Percentiles rank a stretch among this genome's conserved stretches.
phyloP scores from a whole-genome alignment of 2,888 invertebrate species.

The Isoperla grammatica region DNA sequence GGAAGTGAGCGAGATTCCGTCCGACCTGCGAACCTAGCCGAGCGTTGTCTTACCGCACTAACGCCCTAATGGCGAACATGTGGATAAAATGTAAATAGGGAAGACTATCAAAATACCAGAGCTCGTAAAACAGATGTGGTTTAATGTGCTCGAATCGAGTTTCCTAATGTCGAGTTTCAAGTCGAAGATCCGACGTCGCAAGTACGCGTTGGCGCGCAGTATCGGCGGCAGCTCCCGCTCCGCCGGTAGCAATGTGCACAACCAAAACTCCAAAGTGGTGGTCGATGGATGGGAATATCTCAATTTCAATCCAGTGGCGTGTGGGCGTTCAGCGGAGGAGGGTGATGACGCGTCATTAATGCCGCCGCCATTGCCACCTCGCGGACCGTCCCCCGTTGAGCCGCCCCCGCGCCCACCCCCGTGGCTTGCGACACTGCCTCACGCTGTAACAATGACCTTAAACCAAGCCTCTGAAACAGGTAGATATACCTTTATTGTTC shows the following conservation, averaged over 20 bases:
- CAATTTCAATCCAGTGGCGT: conserved; percentile 40
- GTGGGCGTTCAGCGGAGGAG: conserved; percentile 26
- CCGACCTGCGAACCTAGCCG: no score
- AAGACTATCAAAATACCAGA: no score
- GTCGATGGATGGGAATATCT: conserved; percentile 42
- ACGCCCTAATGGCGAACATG: no score
- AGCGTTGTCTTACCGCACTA: no score
- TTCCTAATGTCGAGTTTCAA: conserved; percentile 44
- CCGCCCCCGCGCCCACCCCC: conserved; percentile 27
- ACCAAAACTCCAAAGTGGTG: conserved; percentile 36
- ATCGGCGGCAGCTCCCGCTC: conserved; percentile 40
- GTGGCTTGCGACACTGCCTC: conserved; percentile 22
- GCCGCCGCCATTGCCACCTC: conserved; percentile 28
- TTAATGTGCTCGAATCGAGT: conserved; percentile 39
- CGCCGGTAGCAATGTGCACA: conserved; percentile 37
- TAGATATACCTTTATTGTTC: no score
- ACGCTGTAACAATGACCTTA: conserved; percentile 1
- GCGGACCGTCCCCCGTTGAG: conserved; percentile 11
- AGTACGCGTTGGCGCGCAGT: conserved; percentile 39
- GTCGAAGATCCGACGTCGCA: conserved; percentile 39
- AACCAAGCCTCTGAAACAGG: not conserved
- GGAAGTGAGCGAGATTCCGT: no score
- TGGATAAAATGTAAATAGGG: no score
- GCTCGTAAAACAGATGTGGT: conserved; percentile 37
- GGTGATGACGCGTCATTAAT: conserved; percentile 3